Conservation (phyloP, 2,888 invertebrate species). For the Podabrus alpinus region DNA sequence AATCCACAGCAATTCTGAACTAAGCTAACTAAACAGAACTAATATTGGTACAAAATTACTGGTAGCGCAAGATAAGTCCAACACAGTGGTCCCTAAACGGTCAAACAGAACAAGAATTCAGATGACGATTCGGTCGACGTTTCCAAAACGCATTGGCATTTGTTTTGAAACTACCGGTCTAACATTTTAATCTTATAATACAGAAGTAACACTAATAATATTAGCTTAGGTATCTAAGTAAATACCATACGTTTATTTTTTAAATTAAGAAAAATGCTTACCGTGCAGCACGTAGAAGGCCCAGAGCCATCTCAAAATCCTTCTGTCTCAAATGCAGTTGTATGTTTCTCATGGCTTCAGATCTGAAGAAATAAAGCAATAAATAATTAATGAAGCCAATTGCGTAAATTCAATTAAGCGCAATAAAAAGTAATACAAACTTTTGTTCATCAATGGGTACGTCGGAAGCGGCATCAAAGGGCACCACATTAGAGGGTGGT, state of each 20-base stretch:
- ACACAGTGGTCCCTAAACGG: neutral
- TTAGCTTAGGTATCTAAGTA: neutral
- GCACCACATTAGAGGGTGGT: slow-evolving; percentile 68
- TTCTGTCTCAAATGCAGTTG: slow-evolving; percentile 75
- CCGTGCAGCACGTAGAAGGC: slow-evolving; percentile 79
- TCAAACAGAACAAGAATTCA: neutral
- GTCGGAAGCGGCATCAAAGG: slow-evolving; percentile 87
- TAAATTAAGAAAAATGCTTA: slow-evolving; percentile 46
- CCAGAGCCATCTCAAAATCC: slow-evolving; percentile 77
- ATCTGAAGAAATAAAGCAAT: slow-evolving; percentile 61
- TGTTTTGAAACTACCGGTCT: neutral
- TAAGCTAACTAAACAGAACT: neutral
- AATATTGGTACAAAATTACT: too few relatives aligned
- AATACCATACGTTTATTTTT: neutral
- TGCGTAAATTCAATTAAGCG: neutral
- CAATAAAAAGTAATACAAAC: slow-evolving; percentile 57
- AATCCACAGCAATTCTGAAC: neutral
- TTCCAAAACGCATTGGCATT: neutral
- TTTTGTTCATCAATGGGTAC: slow-evolving; percentile 86
- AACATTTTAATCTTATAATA: neutral
- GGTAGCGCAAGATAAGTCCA: neutral
- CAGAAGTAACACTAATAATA: neutral
- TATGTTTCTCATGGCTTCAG: slow-evolving; percentile 84
- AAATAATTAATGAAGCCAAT: neutral
- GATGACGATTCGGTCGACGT: neutral